Evolutionary conservation across 2,888 invertebrate genomes (phyloP), one percentile per base, ranked within the genome.

Genomic region (Timema cristinae): DNA sequence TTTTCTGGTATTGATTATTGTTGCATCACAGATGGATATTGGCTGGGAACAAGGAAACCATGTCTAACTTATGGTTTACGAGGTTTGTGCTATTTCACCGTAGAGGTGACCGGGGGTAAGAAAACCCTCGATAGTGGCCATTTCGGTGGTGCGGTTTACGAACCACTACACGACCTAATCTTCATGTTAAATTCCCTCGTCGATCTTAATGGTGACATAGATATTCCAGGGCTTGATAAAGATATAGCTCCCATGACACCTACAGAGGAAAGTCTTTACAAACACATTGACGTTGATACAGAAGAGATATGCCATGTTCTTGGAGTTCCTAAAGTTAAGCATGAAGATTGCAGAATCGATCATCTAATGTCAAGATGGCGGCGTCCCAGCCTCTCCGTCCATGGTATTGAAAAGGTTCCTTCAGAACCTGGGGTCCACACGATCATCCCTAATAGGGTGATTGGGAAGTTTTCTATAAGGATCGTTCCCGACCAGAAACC

Each of bases 21-120:
- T 50, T 86, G 86, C 78, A 87, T 88, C 75, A 86, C 86, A 47
- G 88, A 88, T 79, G 88, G 87, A 79, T 88, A 88, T 78, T 88
- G 88, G 88, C 80, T 88, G 15, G 87, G 87, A n/a, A 86, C 83
- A 77, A 82, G 82, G 68, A 87, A 85, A 76, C 88, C 88, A 0
- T 88, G 87, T 77, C 79, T 88, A 70, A 87, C 87, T 6, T 88
- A 88, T 78, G 88, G 88, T 11, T 82, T 88, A 10, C 81, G 85
- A 72, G 88, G 88, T 49, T 79, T 85, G 70, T 83, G 83, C 76
- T 87, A 87, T 79, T 88, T 86, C 80, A 83, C 81, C 75, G 73
- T 85, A 67, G 84, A 85, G 76, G 82, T 88, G 9, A 82, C 84
- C 76, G 84, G 87, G 77, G 83, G 86, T n/a, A 78, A 77, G 10